phyloP scores from a whole-genome alignment of 2,797 vertebrate species.

The Paedocypris micromegethes region DNA sequence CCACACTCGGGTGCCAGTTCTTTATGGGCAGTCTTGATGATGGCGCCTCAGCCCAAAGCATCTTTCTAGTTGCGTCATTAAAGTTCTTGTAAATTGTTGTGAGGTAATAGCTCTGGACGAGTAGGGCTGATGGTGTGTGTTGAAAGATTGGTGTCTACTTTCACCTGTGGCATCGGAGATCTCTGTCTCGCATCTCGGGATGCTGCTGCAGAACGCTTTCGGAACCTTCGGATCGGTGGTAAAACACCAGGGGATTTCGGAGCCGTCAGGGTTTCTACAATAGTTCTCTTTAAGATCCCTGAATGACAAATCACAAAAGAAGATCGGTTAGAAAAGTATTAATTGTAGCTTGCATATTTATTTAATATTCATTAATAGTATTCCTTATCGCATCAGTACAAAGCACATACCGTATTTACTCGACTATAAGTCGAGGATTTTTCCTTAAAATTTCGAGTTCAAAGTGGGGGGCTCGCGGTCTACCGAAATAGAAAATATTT shows the following conservation, averaged over 20 bases:
- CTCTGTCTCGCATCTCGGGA: slow-evolving; percentile 81
- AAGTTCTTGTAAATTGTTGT: slow-evolving; percentile 27
- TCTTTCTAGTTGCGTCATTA: slow-evolving; percentile 24
- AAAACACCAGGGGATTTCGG: slow-evolving; percentile 95
- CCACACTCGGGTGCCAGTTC: slow-evolving; percentile 20
- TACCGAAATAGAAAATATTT: too few relatives aligned
- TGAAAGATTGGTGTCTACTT: too few relatives aligned
- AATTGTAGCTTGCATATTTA: too few relatives aligned
- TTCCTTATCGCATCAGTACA: too few relatives aligned
- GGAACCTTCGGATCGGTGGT: slow-evolving; percentile 87
- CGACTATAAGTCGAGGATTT: too few relatives aligned
- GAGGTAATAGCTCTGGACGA: slow-evolving; percentile 8
- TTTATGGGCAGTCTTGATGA: slow-evolving; percentile 22
- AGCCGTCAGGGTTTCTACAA: slow-evolving; percentile 92
- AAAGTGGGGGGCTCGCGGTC: too few relatives aligned
- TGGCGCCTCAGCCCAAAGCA: slow-evolving; percentile 19
- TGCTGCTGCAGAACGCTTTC: slow-evolving; percentile 87
- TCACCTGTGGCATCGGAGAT: slow-evolving; percentile 62
- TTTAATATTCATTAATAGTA: too few relatives aligned
- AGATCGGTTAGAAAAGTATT: too few relatives aligned
- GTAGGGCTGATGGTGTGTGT: not conserved
- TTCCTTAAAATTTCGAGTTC: too few relatives aligned
- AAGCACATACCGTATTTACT: too few relatives aligned
- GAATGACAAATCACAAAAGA: slow-evolving; percentile 19
- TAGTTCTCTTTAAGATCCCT: slow-evolving; percentile 92